A percentile compares a stretch with the other conserved stretches of the same genome.
Conservation (phyloP, 1,140 invertebrate species). For the Orussus abietinus region DNA sequence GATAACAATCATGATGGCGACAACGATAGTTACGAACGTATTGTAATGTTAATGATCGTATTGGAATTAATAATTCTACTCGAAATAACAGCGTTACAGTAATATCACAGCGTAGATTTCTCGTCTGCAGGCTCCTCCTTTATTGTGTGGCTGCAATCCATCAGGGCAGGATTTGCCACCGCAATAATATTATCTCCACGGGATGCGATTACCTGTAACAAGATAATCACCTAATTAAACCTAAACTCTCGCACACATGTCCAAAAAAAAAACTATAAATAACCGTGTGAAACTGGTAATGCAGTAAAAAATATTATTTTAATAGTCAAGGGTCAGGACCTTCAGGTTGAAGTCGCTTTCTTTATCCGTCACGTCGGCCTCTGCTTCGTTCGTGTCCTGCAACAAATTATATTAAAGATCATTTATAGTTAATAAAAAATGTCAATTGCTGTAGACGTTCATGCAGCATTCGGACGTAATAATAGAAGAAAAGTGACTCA, state of each 20-base stretch:
- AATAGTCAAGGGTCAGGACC: no score
- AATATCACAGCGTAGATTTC: conserved; percentile 42
- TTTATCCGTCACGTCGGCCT: conserved; percentile 44
- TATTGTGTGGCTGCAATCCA: conserved; percentile 49
- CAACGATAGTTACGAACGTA: not conserved
- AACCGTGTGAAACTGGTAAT: no score
- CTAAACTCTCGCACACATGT: no score
- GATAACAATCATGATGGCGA: not conserved
- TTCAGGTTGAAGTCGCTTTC: conserved; percentile 51
- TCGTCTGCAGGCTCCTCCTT: conserved; percentile 46
- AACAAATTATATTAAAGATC: conserved; percentile 16
- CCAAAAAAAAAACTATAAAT: conserved; percentile 11
- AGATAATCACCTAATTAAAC: conserved; percentile 10
- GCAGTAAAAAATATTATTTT: conserved; percentile 3
- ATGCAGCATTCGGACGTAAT: conserved; percentile 3
- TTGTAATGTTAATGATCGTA: not conserved
- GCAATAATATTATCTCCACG: conserved; percentile 83
- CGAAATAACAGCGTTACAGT: no score
- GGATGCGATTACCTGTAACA: conserved; percentile 69
- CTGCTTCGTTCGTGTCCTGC: conserved; percentile 39
- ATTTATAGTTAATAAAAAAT: not conserved
- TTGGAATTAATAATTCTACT: conserved; percentile 10
- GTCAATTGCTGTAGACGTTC: not conserved
- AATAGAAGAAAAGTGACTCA: conserved; percentile 23
- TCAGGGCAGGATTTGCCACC: conserved; percentile 78